These are phyloP conservation scores for Trissolcus basalis DNA, from an alignment of 1,140 invertebrate genomes.

Conservation along the genomic window DNA sequence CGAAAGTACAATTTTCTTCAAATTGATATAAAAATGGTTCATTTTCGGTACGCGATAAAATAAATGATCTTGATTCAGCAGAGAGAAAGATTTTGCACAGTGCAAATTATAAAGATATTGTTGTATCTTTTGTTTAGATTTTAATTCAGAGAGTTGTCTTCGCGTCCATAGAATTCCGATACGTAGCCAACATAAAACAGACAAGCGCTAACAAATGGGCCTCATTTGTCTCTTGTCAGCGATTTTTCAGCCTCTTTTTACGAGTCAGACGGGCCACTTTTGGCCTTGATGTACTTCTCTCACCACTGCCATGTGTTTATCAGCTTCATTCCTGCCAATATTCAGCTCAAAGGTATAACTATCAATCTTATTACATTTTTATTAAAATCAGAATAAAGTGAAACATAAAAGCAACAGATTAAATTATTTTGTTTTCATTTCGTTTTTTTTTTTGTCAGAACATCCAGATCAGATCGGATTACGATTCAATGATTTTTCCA, in stretches of 20 bases:
- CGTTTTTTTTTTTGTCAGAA: no score
- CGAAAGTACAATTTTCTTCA: no score
- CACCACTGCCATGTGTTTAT: constrained; percentile 34
- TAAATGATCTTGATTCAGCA: no score
- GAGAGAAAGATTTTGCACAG: neutral
- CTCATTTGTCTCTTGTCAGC: constrained; percentile 65
- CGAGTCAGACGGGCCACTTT: constrained; percentile 41
- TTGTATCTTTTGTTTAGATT: constrained; percentile 6
- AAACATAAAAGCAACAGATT: no score
- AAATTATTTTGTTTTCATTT: no score
- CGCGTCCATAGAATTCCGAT: constrained; percentile 7
- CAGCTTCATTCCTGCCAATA: neutral
- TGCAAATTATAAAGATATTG: neutral
- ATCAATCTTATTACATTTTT: no score
- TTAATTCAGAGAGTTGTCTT: constrained; percentile 9
- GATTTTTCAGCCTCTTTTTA: constrained; percentile 60
- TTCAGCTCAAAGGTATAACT: no score
- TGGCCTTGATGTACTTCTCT: constrained; percentile 58
- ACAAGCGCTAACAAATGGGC: constrained; percentile 65
- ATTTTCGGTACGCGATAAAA: no score
- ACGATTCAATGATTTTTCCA: no score
- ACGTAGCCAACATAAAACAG: constrained; percentile 38
- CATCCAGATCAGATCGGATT: no score
- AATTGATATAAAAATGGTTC: no score
- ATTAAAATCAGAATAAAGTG: no score